Conservation (phyloP, 2,888 invertebrate genomes). For the Biston stratarius region DNA sequence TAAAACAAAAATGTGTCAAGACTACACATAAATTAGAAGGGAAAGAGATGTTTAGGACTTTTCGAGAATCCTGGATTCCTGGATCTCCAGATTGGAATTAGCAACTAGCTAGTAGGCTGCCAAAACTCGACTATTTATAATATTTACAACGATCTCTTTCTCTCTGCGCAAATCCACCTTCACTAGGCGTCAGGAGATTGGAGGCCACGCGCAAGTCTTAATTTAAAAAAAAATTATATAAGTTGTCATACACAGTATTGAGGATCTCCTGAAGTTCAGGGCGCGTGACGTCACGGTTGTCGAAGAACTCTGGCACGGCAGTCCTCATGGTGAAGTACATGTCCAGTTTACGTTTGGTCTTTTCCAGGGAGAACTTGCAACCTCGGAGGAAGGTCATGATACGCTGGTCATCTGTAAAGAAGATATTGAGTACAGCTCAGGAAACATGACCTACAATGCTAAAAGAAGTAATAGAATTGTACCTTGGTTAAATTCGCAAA, state of each 20-base stretch:
- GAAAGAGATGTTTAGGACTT: too few species aligned
- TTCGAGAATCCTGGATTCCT: too few species aligned
- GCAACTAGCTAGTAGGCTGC: too few species aligned
- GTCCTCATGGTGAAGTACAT: slow-evolving; percentile 96
- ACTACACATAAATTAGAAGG: too few species aligned
- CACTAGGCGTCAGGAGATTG: too few species aligned
- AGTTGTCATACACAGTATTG: slow-evolving; percentile 88
- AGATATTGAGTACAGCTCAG: too few species aligned
- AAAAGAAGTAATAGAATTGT: not conserved
- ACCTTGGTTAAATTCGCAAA: too few species aligned
- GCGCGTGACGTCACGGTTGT: slow-evolving; percentile 90
- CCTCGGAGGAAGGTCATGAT: slow-evolving; percentile 94
- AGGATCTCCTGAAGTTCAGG: slow-evolving; percentile 91
- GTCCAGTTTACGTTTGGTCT: slow-evolving; percentile 93
- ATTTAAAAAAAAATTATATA: not conserved
- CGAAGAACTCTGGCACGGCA: slow-evolving; percentile 93
- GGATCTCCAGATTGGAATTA: too few species aligned
- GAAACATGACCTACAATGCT: not conserved
- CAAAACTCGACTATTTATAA: too few species aligned
- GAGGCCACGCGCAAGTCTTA: not conserved
- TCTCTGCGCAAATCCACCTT: too few species aligned
- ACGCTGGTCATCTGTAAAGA: slow-evolving; percentile 89
- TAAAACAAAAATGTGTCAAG: too few species aligned
- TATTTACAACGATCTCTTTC: too few species aligned
- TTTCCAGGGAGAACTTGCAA: slow-evolving; percentile 95